Evolutionary conservation across 2,797 vertebrate genomes (phyloP).

Genomic region (Anomalospiza imberbis): DNA sequence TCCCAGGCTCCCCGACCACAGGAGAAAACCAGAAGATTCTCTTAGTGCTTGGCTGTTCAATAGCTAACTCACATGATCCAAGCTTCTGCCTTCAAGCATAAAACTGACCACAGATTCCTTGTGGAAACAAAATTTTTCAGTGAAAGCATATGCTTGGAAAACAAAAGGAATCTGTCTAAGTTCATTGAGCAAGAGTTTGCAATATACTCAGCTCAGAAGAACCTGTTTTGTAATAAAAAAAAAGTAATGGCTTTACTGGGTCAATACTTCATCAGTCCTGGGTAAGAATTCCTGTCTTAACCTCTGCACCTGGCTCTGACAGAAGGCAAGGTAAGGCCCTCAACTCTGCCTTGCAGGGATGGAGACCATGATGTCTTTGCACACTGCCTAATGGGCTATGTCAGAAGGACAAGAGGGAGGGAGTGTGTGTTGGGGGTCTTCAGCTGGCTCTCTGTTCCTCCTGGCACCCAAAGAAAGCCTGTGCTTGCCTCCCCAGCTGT

Average conservation of each 20-base stretch:
- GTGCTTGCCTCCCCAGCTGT: slow-evolving; percentile 76
- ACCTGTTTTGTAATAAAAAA: not conserved
- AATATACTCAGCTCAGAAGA: not conserved
- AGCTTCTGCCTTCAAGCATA: slow-evolving; percentile 7
- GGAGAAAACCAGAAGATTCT: slow-evolving; percentile 20
- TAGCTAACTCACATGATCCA: not conserved
- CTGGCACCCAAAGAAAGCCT: not conserved
- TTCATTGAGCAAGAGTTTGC: not conserved
- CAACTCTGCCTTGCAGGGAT: not conserved
- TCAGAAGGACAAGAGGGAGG: not conserved
- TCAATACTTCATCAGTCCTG: not conserved
- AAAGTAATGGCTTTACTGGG: not conserved
- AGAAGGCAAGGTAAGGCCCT: not conserved
- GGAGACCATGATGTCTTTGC: not conserved
- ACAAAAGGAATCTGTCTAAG: not conserved
- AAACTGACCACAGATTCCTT: slow-evolving; percentile 39
- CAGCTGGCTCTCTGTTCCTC: not conserved
- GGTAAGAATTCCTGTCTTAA: not conserved
- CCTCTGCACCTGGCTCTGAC: not conserved
- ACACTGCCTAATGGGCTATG: not conserved
- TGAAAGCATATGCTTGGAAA: slow-evolving; percentile 40
- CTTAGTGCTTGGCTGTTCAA: not conserved
- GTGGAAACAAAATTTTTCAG: slow-evolving; percentile 26
- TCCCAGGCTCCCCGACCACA: not conserved
- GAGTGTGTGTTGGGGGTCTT: not conserved